Evolutionary conservation across 2,888 invertebrate genomes (phyloP).

Genomic region (Apamea crenata): DNA sequence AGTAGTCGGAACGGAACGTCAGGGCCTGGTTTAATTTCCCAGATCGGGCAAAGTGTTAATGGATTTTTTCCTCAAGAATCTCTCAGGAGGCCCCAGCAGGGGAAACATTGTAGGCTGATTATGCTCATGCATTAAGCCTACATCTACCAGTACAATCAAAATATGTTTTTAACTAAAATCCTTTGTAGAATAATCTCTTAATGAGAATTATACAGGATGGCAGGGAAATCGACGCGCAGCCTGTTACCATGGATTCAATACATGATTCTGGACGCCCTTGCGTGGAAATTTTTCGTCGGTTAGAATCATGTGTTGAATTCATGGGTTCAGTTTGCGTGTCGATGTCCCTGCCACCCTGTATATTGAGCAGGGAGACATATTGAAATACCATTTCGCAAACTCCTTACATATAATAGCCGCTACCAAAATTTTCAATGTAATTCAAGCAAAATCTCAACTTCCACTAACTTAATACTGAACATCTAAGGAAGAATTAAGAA

Average conservation of each 20-base stretch:
- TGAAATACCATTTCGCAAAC: constrained; percentile 2
- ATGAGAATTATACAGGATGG: no score
- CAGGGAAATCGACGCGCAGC: no score
- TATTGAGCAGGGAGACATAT: neutral
- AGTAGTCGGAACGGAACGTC: neutral
- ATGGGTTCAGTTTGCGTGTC: no score
- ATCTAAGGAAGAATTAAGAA: constrained; percentile 57
- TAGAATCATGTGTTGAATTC: no score
- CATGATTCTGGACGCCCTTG: no score
- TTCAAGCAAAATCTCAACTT: constrained; percentile 48
- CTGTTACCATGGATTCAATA: no score
- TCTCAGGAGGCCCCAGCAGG: neutral
- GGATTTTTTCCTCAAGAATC: neutral
- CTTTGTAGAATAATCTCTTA: neutral
- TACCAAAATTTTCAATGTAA: constrained; percentile 35
- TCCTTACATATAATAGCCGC: constrained; percentile 8
- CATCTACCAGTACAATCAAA: neutral
- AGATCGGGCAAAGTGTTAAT: neutral
- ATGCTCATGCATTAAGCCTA: neutral
- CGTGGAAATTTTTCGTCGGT: no score
- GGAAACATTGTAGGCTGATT: neutral
- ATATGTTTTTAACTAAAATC: neutral
- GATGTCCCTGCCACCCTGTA: no score
- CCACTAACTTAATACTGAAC: constrained; percentile 49
- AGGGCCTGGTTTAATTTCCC: neutral